These are phyloP conservation scores for Drosophila bocqueti DNA, from an alignment of 1,140 invertebrate species.

Conservation along the genomic window DNA sequence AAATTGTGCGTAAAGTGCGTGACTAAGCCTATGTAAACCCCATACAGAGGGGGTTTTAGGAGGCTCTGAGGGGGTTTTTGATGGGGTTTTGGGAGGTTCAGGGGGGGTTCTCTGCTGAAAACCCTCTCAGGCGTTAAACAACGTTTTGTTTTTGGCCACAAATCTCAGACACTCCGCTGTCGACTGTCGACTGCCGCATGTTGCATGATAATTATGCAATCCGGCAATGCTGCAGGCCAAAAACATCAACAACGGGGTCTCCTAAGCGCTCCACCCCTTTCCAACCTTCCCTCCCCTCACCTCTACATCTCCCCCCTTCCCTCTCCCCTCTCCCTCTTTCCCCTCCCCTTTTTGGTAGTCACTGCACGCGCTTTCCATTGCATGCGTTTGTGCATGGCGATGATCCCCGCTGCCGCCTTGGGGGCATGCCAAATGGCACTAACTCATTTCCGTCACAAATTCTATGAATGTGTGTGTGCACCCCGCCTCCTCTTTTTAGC, in stretches of 20 bases:
- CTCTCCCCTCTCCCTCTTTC: neutral
- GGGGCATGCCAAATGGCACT: slow-evolving; percentile 64
- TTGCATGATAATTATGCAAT: slow-evolving; percentile 79
- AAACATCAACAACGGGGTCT: slow-evolving; percentile 31
- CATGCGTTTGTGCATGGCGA: slow-evolving; percentile 39
- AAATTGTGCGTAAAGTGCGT: slow-evolving; percentile 69
- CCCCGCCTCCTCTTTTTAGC: neutral
- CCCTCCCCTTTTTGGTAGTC: slow-evolving; percentile 36
- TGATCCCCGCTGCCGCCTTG: slow-evolving; percentile 5
- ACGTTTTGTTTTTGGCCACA: slow-evolving; percentile 69
- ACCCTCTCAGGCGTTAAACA: slow-evolving; percentile 54
- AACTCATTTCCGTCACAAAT: slow-evolving; percentile 81
- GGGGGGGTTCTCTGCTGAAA: neutral
- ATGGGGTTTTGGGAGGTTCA: neutral
- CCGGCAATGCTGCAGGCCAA: slow-evolving; percentile 59
- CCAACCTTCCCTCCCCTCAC: neutral
- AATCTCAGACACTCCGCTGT: slow-evolving; percentile 55
- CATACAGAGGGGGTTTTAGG: too few species aligned
- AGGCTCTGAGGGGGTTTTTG: neutral
- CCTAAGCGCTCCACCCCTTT: neutral
- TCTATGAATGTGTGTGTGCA: slow-evolving; percentile 62
- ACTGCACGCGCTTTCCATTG: slow-evolving; percentile 54
- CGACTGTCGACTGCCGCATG: slow-evolving; percentile 56
- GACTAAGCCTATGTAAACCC: slow-evolving; percentile 35
- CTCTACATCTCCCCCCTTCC: neutral